Evolutionary conservation across 2,888 invertebrate species (phyloP).

Genomic region (Drosophila meridionalis): DNA sequence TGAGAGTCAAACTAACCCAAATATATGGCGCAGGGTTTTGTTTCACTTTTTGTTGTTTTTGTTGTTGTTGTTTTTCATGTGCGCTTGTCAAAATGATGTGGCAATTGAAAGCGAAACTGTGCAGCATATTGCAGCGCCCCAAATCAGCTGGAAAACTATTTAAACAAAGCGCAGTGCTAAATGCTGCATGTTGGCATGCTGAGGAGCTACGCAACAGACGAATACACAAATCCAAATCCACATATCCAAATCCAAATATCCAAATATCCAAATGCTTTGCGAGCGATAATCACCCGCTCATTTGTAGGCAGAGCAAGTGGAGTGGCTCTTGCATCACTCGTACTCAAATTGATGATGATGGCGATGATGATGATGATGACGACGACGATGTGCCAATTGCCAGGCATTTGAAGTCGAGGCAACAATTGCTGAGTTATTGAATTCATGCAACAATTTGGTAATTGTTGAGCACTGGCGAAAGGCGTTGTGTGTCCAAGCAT

Average conservation of each 20-base stretch:
- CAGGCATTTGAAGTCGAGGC: slow-evolving; percentile 47
- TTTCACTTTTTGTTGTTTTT: slow-evolving; percentile 10
- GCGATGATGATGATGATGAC: slow-evolving; percentile 63
- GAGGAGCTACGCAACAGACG: slow-evolving; percentile 54
- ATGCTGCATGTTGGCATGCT: slow-evolving; percentile 61
- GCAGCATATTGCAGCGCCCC: slow-evolving; percentile 42
- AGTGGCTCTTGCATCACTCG: slow-evolving; percentile 63
- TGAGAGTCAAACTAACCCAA: slow-evolving; percentile 69
- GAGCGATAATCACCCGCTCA: slow-evolving; percentile 61
- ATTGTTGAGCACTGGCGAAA: slow-evolving; percentile 35
- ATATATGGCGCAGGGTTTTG: slow-evolving; percentile 44
- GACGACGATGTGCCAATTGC: slow-evolving; percentile 69
- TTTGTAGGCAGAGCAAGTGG: slow-evolving; percentile 69
- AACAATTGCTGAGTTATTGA: slow-evolving; percentile 48
- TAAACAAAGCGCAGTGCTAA: slow-evolving; percentile 49
- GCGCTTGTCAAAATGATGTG: slow-evolving; percentile 61
- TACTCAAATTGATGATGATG: slow-evolving; percentile 70
- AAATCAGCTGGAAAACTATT: slow-evolving; percentile 49
- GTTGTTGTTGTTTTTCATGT: slow-evolving; percentile 30
- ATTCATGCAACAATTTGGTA: slow-evolving; percentile 57
- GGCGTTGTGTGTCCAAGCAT: slow-evolving; percentile 36
- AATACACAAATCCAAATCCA: slow-evolving; percentile 31
- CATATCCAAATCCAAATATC: neutral
- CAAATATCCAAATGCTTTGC: slow-evolving; percentile 18
- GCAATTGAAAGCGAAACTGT: slow-evolving; percentile 61